Percentiles rank a stretch among this genome's conserved stretches.
Evolutionary conservation across 2,113 vertebrate genomes (phyloP).

Genomic region (Pterocles burchelli): DNA sequence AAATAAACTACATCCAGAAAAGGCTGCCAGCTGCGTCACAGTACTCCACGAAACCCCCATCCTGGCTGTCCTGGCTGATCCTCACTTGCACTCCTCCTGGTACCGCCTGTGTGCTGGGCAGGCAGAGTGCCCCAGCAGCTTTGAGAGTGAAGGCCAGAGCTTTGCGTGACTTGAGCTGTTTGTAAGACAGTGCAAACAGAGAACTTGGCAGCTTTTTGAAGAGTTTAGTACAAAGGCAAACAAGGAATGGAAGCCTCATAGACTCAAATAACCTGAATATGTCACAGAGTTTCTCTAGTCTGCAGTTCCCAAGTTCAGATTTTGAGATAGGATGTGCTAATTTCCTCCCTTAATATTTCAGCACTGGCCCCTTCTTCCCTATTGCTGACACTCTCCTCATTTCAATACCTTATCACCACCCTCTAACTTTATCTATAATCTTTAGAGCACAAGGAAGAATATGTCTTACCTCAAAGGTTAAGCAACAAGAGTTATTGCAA

Average conservation of each 20-base stretch:
- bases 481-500: constrained; percentile 37
- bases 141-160: not conserved
- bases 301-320: not conserved
- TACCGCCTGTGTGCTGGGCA: not conserved
- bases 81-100: not conserved
- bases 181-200: not conserved
- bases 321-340: not conserved
- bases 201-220: not conserved
- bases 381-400: not conserved
- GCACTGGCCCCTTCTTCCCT: not conserved
- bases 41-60: not conserved
- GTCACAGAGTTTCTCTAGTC: not conserved
- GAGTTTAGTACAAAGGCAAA: not conserved
- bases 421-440: not conserved
- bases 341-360: not conserved
- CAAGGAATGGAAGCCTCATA: not conserved
- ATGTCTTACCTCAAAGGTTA: not conserved
- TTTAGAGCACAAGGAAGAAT: not conserved
- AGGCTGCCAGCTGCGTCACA: constrained; percentile 4
- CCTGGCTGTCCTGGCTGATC: not conserved
- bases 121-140: not conserved
- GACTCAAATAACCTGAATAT: not conserved
- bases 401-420: not conserved
- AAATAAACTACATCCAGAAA: not conserved
- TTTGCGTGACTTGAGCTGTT: not conserved